A percentile compares a stretch with the other conserved stretches of the same genome.
phyloP scores from a whole-genome alignment of 2,888 invertebrate species.

The Pseudanteris insignis region DNA sequence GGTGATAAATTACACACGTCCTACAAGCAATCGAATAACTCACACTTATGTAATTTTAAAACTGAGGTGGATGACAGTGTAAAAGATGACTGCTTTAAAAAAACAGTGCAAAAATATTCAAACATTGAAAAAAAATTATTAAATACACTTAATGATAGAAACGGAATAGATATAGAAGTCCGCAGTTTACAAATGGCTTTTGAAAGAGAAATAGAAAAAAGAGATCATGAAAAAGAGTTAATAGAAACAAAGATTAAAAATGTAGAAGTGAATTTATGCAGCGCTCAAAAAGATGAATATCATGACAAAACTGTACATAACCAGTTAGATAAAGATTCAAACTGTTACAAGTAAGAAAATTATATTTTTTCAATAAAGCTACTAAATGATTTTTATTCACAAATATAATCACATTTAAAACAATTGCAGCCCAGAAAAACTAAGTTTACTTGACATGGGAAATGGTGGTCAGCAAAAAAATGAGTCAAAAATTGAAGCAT shows the following conservation, averaged over 20 bases:
- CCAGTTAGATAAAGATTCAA: no score
- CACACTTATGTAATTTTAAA: no score
- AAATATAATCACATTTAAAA: no score
- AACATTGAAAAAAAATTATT: constrained; percentile 56
- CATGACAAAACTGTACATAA: no score
- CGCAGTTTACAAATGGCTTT: constrained; percentile 70
- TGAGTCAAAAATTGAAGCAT: constrained; percentile 68
- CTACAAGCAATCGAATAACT: no score
- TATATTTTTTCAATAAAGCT: no score
- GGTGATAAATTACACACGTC: constrained; percentile 50
- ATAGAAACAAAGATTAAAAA: constrained; percentile 64
- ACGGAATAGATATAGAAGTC: constrained; percentile 71
- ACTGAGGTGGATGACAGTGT: no score
- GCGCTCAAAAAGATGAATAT: constrained; percentile 50
- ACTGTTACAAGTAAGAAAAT: no score
- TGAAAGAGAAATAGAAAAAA: constrained; percentile 69
- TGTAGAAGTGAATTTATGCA: constrained; percentile 63
- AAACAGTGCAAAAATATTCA: constrained; percentile 54
- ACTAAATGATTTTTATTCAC: no score
- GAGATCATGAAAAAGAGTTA: constrained; percentile 71
- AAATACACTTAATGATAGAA: constrained; percentile 64
- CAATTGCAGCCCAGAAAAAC: no score
- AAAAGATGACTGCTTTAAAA: constrained; percentile 54
- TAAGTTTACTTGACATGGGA: no score
- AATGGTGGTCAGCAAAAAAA: constrained; percentile 51